Evolutionary conservation across 2,113 vertebrate species (phyloP), one percentile per base, ranked within the genome.

Genomic region (Eclectus roratus): DNA sequence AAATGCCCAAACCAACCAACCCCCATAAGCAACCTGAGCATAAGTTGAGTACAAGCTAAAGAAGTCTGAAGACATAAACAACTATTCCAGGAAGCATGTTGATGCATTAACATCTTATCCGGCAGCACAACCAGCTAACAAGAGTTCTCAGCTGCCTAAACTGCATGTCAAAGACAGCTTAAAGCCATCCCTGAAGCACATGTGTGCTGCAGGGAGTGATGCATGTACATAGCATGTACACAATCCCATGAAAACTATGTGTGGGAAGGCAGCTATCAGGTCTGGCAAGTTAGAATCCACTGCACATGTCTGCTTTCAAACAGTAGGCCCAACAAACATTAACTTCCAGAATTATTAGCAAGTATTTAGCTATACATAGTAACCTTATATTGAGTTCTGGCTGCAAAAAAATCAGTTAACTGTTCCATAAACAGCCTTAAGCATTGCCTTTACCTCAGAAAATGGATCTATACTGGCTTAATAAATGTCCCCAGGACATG

Each of bases 51-150:
- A 28, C 21, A 73, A 89, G 44, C 35, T 50, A 41, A 83, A 47
- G 19, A 37, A 84, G 23, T 39, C 39, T 50, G 23, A 81, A 82
- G 61, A 58, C 39, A 39, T 2, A 12, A 74, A 35, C 15, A 56
- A 35, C 39, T 71, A 65, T 55, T 55, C 66, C 68, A 63, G 24
- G 20, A 63, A 58, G 37, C 0, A 0, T 0, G 0, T 2, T 2
- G 21, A 89, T 37, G 28, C 16, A 23, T 64, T 46, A 76, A 60
- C 33, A 78, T 14, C 63, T 73, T 10, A 52, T 7, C 27, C 64
- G 61, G 15, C 41, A 85, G 78, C 74, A 82, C 13, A 63, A 5
- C 17, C 1, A 81, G 39, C 60, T 78, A 25, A 17, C 6, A 46
- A 43, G 49, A 80, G 58, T 5, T 55, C 41, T 27, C 17, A 17